A percentile compares a stretch with the other conserved stretches of the same genome.
Conservation (phyloP, 2,113 vertebrate genomes). For the mouse (Mus musculus) region GRCm39 chr7:81428001-81428500, state of each 20-base stretch:
- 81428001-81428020: background rate
- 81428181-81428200: background rate
- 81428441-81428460: background rate
- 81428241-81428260: background rate
- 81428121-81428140: background rate
- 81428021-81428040: constrained; percentile 18
- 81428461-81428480: background rate
- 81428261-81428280: background rate
- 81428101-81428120: background rate
- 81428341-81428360: background rate
- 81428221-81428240: background rate
- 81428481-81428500: background rate
- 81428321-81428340: background rate
- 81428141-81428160: background rate
- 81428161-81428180: background rate
- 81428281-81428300: background rate
- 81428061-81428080: constrained; percentile 22
- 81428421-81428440: background rate
- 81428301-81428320: background rate
- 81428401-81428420: background rate
- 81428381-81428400: background rate
- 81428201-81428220: background rate
- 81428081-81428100: background rate
- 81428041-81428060: background rate
- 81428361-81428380: background rate